A percentile compares a stretch with the other conserved stretches of the same genome.
Evolutionary conservation across 1,140 invertebrate genomes (phyloP).

Genomic region (Rhyzopertha dominica): DNA sequence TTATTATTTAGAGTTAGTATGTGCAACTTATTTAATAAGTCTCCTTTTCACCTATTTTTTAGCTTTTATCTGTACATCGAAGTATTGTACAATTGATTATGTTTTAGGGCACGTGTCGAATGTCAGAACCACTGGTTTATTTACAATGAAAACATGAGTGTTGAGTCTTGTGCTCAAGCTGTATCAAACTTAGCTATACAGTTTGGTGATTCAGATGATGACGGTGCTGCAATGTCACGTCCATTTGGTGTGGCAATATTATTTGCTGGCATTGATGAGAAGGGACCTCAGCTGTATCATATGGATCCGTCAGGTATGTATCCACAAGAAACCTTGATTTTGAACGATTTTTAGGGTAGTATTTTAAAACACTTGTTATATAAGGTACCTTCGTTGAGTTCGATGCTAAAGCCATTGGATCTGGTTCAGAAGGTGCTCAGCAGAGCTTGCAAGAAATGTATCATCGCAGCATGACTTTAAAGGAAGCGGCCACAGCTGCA

Average conservation of each 20-base stretch:
- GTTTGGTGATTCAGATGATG: constrained; percentile 97
- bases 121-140: constrained; percentile 98
- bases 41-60: no score
- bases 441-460: constrained; percentile 83
- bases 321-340: neutral
- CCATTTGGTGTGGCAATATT: constrained; percentile 98
- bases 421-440: constrained; percentile 98
- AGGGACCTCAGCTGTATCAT: constrained; percentile 86
- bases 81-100: constrained; percentile 12
- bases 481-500: constrained; percentile 88
- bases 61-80: constrained; percentile 6
- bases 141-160: constrained; percentile 93
- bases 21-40: no score
- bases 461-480: constrained; percentile 82
- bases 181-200: constrained; percentile 98
- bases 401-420: constrained; percentile 98
- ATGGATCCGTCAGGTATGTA: constrained; percentile 97
- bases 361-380: constrained; percentile 10
- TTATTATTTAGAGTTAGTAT: no score
- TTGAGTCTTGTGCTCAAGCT: constrained; percentile 96
- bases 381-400: constrained; percentile 92
- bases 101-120: constrained; percentile 81
- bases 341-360: neutral
- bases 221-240: constrained; percentile 92
- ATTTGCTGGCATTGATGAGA: constrained; percentile 81